Evolutionary conservation across 2,888 invertebrate genomes (phyloP).

Genomic region (Tachina grossa): DNA sequence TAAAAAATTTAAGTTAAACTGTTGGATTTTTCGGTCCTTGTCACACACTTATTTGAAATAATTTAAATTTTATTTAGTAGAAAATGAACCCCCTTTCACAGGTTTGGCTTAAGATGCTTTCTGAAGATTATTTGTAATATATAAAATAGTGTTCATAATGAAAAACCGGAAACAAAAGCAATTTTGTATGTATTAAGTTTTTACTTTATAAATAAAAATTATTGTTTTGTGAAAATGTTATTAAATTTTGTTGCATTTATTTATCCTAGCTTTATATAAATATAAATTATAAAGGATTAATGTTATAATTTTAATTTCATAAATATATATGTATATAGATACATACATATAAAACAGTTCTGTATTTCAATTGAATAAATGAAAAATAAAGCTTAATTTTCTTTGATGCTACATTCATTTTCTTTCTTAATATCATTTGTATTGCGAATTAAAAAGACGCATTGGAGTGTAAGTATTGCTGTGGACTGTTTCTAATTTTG

Average conservation of each 20-base stretch:
- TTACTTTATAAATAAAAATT: constrained; percentile 22
- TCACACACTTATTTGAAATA: constrained; percentile 73
- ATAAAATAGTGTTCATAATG: constrained; percentile 24
- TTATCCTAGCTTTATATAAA: constrained; percentile 39
- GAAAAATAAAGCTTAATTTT: no score
- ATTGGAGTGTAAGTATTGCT: no score
- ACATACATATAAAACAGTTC: constrained; percentile 41
- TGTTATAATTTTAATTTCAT: constrained; percentile 27
- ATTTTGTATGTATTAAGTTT: constrained; percentile 54
- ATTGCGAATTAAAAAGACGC: no score
- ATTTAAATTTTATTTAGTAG: constrained; percentile 73
- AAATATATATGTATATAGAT: constrained; percentile 2
- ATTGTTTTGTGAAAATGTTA: constrained; percentile 50
- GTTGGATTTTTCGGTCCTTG: constrained; percentile 83
- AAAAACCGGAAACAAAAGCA: constrained; percentile 11
- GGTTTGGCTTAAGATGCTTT: constrained; percentile 61
- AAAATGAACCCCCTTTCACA: constrained; percentile 60
- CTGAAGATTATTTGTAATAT: constrained; percentile 43
- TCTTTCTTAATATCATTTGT: no score
- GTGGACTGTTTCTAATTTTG: no score
- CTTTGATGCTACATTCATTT: no score
- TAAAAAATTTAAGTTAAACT: constrained; percentile 74
- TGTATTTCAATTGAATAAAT: constrained; percentile 49
- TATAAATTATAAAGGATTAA: not conserved
- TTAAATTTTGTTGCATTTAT: constrained; percentile 62